Percentiles rank a stretch among this genome's conserved stretches.
Evolutionary conservation across 2,888 invertebrate species (phyloP).

Genomic region (Amblyjoppa fuscipennis): DNA sequence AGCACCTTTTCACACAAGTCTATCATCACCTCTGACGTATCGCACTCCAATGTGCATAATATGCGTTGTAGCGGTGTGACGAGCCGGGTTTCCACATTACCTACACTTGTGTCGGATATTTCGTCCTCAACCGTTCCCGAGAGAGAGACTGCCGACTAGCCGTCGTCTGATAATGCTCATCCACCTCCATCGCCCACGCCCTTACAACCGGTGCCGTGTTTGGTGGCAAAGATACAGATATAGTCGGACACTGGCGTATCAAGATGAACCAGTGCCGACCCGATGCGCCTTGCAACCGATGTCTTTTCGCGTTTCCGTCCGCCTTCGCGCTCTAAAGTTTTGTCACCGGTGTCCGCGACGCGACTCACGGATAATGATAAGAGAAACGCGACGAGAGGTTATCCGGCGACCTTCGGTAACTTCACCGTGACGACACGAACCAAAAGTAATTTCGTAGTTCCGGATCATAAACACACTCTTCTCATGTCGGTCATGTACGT

Average conservation of each 20-base stretch:
- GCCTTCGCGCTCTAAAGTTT: neutral
- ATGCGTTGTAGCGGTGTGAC: slow-evolving; percentile 11
- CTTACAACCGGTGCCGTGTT: neutral
- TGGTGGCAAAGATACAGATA: slow-evolving; percentile 41
- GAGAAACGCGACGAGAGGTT: neutral
- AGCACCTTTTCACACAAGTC: slow-evolving; percentile 36
- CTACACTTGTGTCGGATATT: slow-evolving; percentile 31
- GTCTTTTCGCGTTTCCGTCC: slow-evolving; percentile 15
- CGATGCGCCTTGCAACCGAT: neutral
- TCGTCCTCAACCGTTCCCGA: slow-evolving; percentile 21
- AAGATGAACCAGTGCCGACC: slow-evolving; percentile 1
- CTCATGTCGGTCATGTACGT: neutral
- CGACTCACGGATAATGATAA: slow-evolving; percentile 32
- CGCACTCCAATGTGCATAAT: slow-evolving; percentile 42
- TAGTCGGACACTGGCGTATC: slow-evolving; percentile 27
- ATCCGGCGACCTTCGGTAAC: neutral
- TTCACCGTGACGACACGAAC: neutral
- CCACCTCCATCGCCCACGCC: neutral
- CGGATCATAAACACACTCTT: slow-evolving; percentile 5
- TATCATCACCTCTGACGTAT: neutral
- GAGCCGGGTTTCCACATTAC: slow-evolving; percentile 4
- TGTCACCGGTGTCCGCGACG: neutral
- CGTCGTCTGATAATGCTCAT: slow-evolving; percentile 16
- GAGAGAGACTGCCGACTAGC: neutral
- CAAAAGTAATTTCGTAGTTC: slow-evolving; percentile 4